phyloP scores from a whole-genome alignment of 2,797 vertebrate genomes.

The Harpagifer antarcticus region DNA sequence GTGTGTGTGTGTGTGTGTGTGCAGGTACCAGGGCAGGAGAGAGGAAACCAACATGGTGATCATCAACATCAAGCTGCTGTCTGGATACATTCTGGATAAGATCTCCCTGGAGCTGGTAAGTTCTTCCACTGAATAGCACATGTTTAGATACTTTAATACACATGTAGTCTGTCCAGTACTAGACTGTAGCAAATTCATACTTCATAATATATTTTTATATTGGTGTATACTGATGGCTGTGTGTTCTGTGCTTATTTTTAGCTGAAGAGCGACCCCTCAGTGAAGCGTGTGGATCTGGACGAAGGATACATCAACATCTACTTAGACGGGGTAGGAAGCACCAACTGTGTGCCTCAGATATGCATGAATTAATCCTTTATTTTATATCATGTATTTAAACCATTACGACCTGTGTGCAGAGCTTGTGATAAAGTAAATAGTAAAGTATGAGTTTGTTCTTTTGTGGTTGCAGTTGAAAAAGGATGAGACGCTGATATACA shows the following conservation, averaged over 20 bases:
- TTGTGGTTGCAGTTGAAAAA: conserved; percentile 72
- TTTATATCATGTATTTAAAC: background rate
- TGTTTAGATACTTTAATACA: background rate
- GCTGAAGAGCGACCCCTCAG: conserved; percentile 54
- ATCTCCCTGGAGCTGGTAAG: conserved; percentile 68
- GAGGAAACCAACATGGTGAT: conserved; percentile 86
- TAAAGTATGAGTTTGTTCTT: background rate
- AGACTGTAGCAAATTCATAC: background rate
- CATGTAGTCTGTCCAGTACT: background rate
- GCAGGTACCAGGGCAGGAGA: conserved; percentile 78
- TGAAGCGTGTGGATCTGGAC: conserved; percentile 80
- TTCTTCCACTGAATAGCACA: background rate
- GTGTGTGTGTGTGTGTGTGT: no score
- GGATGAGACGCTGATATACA: conserved; percentile 31
- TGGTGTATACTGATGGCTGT: background rate
- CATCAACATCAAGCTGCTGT: conserved; percentile 82
- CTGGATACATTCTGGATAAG: conserved; percentile 74
- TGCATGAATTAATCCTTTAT: background rate
- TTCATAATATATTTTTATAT: background rate
- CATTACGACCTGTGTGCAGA: background rate
- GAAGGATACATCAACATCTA: conserved; percentile 81
- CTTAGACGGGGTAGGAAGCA: conserved; percentile 75
- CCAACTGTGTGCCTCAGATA: background rate
- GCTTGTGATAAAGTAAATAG: background rate
- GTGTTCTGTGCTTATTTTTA: conserved; percentile 38